Percentiles rank a stretch among this genome's conserved stretches.
These are phyloP conservation scores for Percopsis omiscomaycus DNA, from an alignment of 2,797 vertebrate genomes.

Conservation along the genomic window DNA sequence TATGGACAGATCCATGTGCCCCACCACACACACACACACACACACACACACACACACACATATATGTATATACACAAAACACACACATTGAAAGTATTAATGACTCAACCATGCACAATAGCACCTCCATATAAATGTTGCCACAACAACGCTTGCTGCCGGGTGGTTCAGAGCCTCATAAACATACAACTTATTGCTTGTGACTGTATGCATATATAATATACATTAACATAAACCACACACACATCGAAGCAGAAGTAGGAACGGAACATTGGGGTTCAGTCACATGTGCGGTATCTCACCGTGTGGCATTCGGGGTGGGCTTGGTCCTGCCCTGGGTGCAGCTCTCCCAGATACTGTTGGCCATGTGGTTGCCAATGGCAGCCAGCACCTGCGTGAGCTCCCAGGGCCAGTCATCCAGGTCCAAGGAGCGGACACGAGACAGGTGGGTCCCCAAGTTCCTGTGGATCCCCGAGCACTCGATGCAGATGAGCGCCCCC, in stretches of 20 bases:
- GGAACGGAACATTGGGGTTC: background rate
- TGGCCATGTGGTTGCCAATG: conserved; percentile 92
- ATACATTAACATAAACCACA: background rate
- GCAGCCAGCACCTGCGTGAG: conserved; percentile 90
- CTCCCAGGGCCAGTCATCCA: conserved; percentile 94
- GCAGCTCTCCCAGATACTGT: conserved; percentile 92
- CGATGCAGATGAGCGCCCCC: conserved; percentile 94
- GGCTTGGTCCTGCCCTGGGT: conserved; percentile 88
- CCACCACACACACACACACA: conserved; percentile 1
- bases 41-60: background rate
- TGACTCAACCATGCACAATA: conserved; percentile 3
- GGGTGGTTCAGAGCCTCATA: background rate
- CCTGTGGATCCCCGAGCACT: conserved; percentile 95
- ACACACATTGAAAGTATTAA: background rate
- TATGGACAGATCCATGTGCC: background rate
- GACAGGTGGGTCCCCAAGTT: conserved; percentile 95
- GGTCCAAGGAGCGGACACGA: conserved; percentile 90
- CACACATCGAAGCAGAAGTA: too few relatives aligned
- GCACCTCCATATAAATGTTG: background rate
- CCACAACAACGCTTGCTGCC: background rate
- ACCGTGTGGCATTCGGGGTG: conserved; percentile 85
- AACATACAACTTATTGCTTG: background rate
- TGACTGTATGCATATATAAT: background rate
- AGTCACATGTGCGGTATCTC: conserved; percentile 28
- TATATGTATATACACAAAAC: background rate